Conservation (phyloP, 2,888 invertebrate genomes). For the Margaritifera margaritifera region DNA sequence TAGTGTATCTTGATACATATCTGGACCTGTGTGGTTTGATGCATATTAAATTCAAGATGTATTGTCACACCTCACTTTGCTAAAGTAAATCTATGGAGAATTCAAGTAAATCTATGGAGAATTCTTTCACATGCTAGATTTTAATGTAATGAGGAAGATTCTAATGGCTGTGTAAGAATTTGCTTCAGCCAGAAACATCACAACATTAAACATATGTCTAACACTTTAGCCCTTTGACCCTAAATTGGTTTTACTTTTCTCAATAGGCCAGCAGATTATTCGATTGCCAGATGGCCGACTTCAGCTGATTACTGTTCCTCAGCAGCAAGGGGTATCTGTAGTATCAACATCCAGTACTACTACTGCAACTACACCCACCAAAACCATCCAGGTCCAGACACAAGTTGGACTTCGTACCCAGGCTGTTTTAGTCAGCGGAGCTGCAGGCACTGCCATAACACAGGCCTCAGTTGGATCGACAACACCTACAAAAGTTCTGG, state of each 20-base stretch:
- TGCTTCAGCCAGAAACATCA: too few species aligned
- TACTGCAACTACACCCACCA: conserved; percentile 19
- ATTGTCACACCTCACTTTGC: too few species aligned
- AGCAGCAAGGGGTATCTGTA: conserved; percentile 60
- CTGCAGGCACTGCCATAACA: conserved; percentile 22
- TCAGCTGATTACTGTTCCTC: conserved; percentile 80
- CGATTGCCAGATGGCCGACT: conserved; percentile 95
- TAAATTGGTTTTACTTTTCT: neutral
- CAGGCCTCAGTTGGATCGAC: conserved; percentile 12
- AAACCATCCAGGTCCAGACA: conserved; percentile 18
- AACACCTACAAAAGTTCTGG: conserved; percentile 36
- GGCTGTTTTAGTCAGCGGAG: conserved; percentile 31
- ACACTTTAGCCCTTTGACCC: too few species aligned
- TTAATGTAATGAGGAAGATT: too few species aligned
- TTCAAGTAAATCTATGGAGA: too few species aligned
- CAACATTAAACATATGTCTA: too few species aligned
- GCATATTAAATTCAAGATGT: too few species aligned
- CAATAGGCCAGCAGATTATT: conserved; percentile 84
- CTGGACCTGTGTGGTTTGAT: too few species aligned
- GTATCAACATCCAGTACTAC: conserved; percentile 25
- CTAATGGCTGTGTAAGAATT: too few species aligned
- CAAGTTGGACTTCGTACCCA: conserved; percentile 27
- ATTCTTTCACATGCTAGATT: too few species aligned
- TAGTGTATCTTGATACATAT: too few species aligned
- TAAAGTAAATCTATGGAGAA: too few species aligned